Conservation (phyloP, 1,140 invertebrate species). For the Drosophila neocordata region DNA sequence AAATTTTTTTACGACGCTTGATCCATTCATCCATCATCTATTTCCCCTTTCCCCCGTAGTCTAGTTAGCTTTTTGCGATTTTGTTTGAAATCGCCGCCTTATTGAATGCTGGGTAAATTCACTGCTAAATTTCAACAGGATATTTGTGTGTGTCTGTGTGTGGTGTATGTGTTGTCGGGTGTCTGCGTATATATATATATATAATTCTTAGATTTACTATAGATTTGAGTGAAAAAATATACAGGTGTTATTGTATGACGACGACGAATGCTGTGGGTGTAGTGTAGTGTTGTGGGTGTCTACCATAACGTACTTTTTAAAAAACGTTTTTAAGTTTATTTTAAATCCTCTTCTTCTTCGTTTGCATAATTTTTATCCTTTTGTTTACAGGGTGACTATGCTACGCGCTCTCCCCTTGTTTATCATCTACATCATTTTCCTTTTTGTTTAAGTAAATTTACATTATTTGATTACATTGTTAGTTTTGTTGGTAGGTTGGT, state of each 20-base stretch:
- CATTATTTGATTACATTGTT: conserved; percentile 47
- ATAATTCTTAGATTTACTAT: conserved; percentile 56
- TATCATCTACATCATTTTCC: background rate
- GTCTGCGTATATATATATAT: conserved; percentile 30
- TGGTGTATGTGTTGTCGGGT: conserved; percentile 32
- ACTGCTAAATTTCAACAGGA: conserved; percentile 7
- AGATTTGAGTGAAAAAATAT: conserved; percentile 78
- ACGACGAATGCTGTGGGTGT: background rate
- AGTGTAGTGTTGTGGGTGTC: background rate
- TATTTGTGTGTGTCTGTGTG: background rate
- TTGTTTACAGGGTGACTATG: conserved; percentile 12
- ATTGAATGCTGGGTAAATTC: conserved; percentile 1
- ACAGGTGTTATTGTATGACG: conserved; percentile 67
- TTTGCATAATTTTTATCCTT: background rate
- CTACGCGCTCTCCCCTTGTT: background rate
- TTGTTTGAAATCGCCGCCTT: background rate
- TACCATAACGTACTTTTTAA: background rate
- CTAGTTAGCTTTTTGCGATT: conserved; percentile 7
- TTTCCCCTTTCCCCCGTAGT: no score
- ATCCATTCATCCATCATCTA: conserved; percentile 18
- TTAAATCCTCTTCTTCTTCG: background rate
- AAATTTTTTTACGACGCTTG: conserved; percentile 30
- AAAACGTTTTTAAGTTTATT: background rate
- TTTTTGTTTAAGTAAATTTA: conserved; percentile 57
- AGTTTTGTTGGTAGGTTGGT: no score